Percentiles rank a stretch among this genome's conserved stretches.
Conservation (phyloP, 2,797 vertebrate genomes). For the Otolemur crassicaudatus region DNA sequence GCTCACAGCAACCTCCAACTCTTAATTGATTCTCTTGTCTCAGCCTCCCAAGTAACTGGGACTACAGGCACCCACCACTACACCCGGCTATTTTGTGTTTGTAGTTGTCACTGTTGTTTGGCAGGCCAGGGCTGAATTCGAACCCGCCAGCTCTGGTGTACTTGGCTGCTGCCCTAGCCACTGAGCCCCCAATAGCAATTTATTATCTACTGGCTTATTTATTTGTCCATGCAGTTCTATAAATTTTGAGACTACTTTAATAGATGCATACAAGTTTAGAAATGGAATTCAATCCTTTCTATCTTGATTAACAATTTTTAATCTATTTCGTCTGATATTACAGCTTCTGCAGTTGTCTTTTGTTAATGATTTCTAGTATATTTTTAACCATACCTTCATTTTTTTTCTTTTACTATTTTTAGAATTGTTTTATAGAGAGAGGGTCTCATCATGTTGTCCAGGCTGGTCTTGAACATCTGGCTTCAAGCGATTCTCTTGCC, state of each 20-base stretch:
- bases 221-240: neutral
- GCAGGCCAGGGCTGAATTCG: too few relatives aligned
- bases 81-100: too few relatives aligned
- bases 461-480: neutral
- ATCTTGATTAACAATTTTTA: neutral
- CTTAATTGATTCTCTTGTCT: too few relatives aligned
- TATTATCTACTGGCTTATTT: neutral
- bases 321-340: neutral
- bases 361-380: neutral
- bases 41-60: too few relatives aligned
- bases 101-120: too few relatives aligned
- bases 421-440: neutral
- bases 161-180: too few relatives aligned
- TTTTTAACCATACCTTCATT: neutral
- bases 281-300: neutral
- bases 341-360: neutral
- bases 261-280: neutral
- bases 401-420: neutral
- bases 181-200: neutral
- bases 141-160: too few relatives aligned
- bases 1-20: too few relatives aligned
- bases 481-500: neutral
- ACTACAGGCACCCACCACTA: too few relatives aligned
- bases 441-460: neutral
- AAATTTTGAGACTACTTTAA: neutral